phyloP scores from a whole-genome alignment of 2,113 vertebrate species.

The Alligator sinensis region DNA sequence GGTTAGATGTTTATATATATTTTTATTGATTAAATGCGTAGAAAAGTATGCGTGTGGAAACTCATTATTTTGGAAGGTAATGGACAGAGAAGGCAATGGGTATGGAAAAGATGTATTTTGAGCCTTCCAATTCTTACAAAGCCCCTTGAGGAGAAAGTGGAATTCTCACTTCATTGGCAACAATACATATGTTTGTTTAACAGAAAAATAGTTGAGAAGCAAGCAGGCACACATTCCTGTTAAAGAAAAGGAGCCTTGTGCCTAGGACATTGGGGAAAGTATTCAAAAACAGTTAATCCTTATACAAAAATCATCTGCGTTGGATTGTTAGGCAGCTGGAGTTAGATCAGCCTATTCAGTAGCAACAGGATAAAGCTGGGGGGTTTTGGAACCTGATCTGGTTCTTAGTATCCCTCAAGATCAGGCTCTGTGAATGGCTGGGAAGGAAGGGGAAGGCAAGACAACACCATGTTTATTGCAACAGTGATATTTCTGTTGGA shows the following conservation, averaged over 20 bases:
- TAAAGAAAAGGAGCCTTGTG: slow-evolving; percentile 32
- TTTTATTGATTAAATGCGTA: not conserved
- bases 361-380: accelerated
- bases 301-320: not conserved
- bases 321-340: not conserved
- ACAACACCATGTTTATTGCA: not conserved
- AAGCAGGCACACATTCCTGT: not conserved
- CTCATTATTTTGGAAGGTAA: not conserved
- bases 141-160: slow-evolving; percentile 23
- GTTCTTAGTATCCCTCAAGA: slow-evolving; percentile 20
- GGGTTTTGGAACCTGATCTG: not conserved
- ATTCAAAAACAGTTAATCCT: slow-evolving; percentile 30
- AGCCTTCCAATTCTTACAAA: slow-evolving; percentile 22
- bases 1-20: not conserved
- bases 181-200: slow-evolving; percentile 28
- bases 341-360: not conserved
- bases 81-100: not conserved
- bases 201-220: not conserved
- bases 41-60: not conserved
- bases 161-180: slow-evolving; percentile 41
- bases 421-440: not conserved
- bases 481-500: slow-evolving; percentile 49
- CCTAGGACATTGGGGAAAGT: slow-evolving; percentile 18
- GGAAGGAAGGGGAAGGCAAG: no score
- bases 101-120: not conserved